Evolutionary conservation across 1,140 invertebrate species (phyloP), one percentile per base, ranked within the genome.

Genomic region (Arctopsyche grandis): DNA sequence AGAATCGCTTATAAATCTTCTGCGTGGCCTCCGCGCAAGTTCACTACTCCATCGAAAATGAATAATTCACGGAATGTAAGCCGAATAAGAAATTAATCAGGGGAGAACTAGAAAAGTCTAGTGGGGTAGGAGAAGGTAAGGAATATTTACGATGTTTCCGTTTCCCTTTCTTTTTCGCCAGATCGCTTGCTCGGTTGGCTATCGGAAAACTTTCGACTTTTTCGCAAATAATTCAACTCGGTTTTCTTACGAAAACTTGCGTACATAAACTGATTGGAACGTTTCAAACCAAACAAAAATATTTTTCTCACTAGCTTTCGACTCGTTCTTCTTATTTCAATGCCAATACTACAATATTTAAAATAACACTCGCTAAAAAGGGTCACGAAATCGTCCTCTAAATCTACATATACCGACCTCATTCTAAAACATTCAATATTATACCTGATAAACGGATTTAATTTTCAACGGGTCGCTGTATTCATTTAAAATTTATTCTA

Each of bases 1-100:
- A 16, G 48, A 52, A 74, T 74, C 71, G 10, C 71, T 74, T 74
- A 74, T 74, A 74, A 74, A 74, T 74, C 71, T 74, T 74, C 56
- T 21, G 38, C 48, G 24, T n/a, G 24, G 43, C 48, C 71, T 46
- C 48, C 9, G n/a, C 52, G 56, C 44, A 74, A 74, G 44, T 74
- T 74, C 24, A 26, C 71, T 56, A 19, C 71, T 56, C 71, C 48
- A 56, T 52, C 24, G 71, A 74, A 56, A 46, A 74, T 74, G 44
- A 74, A 74, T 74, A 74, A 74, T 74, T 74, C 71, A 74, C 71
- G 9, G 43, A 56, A 46, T 46, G 48, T 74, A 74, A 46, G 44
- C 71, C 43, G 44, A 74, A 46, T 48, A 74, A 74, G 71, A 29
- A 56, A 74, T 74, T 74, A 74, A 74, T 74, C 71, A 74, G 24